Conservation (phyloP, 2,888 invertebrate genomes). For the Hirudinaria manillensis region DNA sequence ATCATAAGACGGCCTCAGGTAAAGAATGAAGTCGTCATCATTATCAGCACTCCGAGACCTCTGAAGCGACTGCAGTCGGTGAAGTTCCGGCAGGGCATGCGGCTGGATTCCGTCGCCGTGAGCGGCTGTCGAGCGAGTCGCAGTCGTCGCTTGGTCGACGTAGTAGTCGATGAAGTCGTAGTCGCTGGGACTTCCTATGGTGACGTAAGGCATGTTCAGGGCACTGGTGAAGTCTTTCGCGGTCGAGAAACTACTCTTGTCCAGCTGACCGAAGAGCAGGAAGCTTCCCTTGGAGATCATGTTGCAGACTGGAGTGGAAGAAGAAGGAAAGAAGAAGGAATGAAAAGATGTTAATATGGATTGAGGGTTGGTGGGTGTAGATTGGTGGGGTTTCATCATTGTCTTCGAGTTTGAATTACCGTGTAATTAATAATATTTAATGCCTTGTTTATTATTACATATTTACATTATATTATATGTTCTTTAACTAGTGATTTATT, state of each 20-base stretch:
- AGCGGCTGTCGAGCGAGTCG: neutral
- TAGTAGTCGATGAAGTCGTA: neutral
- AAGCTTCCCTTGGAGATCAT: constrained; percentile 36
- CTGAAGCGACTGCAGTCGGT: neutral
- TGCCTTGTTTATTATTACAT: no score
- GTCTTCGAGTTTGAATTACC: neutral
- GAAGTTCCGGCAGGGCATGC: neutral
- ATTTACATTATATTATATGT: no score
- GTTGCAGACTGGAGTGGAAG: constrained; percentile 36
- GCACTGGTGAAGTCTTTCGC: constrained; percentile 32
- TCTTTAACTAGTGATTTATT: no score
- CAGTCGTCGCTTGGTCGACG: neutral
- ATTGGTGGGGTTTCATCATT: neutral
- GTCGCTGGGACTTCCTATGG: constrained; percentile 30
- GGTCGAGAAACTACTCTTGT: constrained; percentile 31
- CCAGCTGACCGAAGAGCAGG: constrained; percentile 35
- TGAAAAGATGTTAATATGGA: neutral
- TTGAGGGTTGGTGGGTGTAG: neutral
- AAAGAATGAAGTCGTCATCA: constrained; percentile 37
- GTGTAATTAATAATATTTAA: neutral
- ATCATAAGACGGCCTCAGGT: constrained; percentile 87
- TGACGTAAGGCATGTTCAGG: constrained; percentile 39
- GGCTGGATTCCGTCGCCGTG: neutral
- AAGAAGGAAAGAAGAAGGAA: neutral
- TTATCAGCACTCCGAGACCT: neutral